phyloP scores from a whole-genome alignment of 2,113 vertebrate genomes.

The Macquaria australasica region DNA sequence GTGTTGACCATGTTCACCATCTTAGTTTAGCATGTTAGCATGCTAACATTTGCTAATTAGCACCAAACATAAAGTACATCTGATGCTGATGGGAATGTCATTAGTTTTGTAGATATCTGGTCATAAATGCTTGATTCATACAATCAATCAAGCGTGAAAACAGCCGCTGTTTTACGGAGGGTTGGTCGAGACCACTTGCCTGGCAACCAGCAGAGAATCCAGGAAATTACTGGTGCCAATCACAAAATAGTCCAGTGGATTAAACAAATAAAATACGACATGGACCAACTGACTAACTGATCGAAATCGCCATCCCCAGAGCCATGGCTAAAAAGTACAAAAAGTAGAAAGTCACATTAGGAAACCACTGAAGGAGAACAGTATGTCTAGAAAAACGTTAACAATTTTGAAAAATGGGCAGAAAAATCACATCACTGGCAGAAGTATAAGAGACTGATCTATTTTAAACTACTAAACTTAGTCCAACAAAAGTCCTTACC shows the following conservation, averaged over 20 bases:
- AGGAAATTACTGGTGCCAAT: neutral
- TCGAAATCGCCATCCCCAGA: neutral
- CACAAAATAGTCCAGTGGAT: neutral
- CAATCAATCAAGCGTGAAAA: neutral
- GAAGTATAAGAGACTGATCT: neutral
- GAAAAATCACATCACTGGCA: neutral
- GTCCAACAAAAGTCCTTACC: conserved; percentile 6
- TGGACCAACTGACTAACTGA: neutral
- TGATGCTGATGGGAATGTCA: too few species aligned
- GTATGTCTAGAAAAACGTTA: neutral
- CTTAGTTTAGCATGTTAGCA: neutral
- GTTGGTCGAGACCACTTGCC: neutral
- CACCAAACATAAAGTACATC: neutral
- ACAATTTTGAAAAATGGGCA: neutral
- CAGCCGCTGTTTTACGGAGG: too few species aligned
- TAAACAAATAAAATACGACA: neutral
- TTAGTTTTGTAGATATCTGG: neutral
- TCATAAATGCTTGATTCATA: neutral
- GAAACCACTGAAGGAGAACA: neutral
- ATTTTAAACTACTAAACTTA: conserved; percentile 29
- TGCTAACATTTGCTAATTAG: neutral
- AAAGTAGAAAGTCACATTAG: neutral
- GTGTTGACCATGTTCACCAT: too few species aligned
- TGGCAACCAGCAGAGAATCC: neutral
- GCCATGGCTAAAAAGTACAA: neutral